Percentiles rank a stretch among this genome's conserved stretches.
phyloP scores from a whole-genome alignment of 2,888 invertebrate genomes.

The Monoplex corrugatus region DNA sequence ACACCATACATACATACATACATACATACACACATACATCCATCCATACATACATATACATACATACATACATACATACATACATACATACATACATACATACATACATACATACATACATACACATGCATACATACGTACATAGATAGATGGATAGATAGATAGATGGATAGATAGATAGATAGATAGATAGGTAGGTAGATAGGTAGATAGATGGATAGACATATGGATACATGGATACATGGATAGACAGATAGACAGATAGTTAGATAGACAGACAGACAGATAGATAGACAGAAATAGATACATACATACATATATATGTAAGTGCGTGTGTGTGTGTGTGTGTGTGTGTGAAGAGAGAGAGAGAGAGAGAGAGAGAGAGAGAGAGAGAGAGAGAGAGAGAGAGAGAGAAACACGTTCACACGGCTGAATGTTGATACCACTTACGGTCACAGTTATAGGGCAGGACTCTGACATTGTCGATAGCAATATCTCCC shows the following conservation, averaged over 20 bases:
- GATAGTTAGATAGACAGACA: background rate
- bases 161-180: background rate
- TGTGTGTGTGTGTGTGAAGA: too few species aligned
- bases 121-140: background rate
- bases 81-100: background rate
- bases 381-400: background rate
- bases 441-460: background rate
- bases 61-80: background rate
- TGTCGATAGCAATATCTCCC: background rate
- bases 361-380: too few species aligned
- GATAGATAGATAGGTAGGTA: background rate
- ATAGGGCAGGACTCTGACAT: conserved; percentile 1
- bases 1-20: background rate
- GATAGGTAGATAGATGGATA: background rate
- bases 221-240: too few species aligned
- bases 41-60: background rate
- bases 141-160: background rate
- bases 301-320: background rate
- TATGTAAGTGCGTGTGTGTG: too few species aligned
- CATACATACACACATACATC: background rate
- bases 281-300: background rate
- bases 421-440: background rate
- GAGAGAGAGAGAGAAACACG: background rate
- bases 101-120: background rate
- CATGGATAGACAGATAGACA: too few species aligned